Evolutionary conservation across 2,888 invertebrate species (phyloP), one percentile per base, ranked within the genome.

Genomic region (Synanthedon tipuliformis): DNA sequence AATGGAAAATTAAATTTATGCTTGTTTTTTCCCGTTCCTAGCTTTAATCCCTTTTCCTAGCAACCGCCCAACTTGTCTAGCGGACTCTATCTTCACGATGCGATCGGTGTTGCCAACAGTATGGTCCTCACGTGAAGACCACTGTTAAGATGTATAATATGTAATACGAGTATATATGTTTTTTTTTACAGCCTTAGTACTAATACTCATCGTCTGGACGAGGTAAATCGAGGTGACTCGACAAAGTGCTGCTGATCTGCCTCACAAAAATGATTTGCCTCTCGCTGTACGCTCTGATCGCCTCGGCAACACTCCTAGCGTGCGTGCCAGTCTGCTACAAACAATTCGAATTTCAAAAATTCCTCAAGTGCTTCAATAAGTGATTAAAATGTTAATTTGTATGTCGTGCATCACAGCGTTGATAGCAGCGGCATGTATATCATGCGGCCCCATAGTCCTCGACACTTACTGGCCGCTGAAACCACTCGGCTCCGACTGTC

Each of bases 211-310:
- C 34, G 34, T 34, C 34, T 34, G 34, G 34, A 1, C 34, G 34
- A 34, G 34, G 34, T 34, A 13, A 45, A 45, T 12, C 12, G 15
- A 45, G 15, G 45, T 45, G 45, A 45, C 45, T 45, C 45, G 45
- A 15, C 45, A 15, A 45, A 45, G 45, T 15, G 13, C 15, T 15
- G 45, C 13, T 4, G 45, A 13, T 45, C 45, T 13, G n/a, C 45
- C n/a, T 45, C n/a, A 13, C 57, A 73, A 80, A 77, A 59, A 85
- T 85, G 85, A 80, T 84, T 78, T 84, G 84, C 73, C 70, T 83
- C 59, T 84, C 85, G 1, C 56, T 82, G 55, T 82, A 78, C 58
- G 79, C 80, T 55, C 65, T 85, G 58, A 75, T 84, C 53, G 81
- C 81, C 1, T 79, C 84, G 41, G 82, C 82, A 41, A 70, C 84